These are phyloP conservation scores for Drosophila putrida DNA, from an alignment of 2,888 invertebrate genomes.

Conservation along the genomic window DNA sequence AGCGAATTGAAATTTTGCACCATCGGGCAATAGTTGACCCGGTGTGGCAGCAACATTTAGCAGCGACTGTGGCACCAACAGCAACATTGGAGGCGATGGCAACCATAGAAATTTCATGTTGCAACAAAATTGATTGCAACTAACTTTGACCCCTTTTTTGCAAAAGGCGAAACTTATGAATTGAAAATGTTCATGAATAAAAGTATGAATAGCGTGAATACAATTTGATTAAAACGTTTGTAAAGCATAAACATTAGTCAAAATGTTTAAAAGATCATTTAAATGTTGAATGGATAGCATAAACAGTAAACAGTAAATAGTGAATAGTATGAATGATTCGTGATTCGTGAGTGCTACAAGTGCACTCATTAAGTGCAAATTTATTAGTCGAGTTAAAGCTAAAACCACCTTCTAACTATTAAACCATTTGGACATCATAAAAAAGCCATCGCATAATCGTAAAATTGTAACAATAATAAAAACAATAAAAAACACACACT, in stretches of 20 bases:
- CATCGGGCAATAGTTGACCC: slow-evolving; percentile 43
- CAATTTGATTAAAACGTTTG: background rate
- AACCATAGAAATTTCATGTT: background rate
- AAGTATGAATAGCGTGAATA: background rate
- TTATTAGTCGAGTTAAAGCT: slow-evolving; percentile 14
- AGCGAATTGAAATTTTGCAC: slow-evolving; percentile 45
- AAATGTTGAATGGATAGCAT: background rate
- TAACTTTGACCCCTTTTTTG: slow-evolving; percentile 28
- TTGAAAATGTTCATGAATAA: background rate
- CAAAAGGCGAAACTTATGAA: background rate
- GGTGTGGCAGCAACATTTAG: slow-evolving; percentile 29
- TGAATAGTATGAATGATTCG: slow-evolving; percentile 6
- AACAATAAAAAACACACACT: background rate
- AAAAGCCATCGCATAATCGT: slow-evolving; percentile 19
- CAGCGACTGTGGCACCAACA: slow-evolving; percentile 4
- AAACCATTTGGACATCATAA: slow-evolving; percentile 33
- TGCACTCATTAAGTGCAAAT: slow-evolving; percentile 8
- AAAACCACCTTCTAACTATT: slow-evolving; percentile 24
- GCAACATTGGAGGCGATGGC: background rate
- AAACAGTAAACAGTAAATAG: background rate
- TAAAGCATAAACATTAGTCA: background rate
- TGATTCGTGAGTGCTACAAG: background rate
- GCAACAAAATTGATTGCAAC: slow-evolving; percentile 22
- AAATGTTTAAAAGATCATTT: background rate
- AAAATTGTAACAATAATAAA: slow-evolving; percentile 23